Conservation (phyloP, 2,888 invertebrate genomes). For the Chydorus sphaericus region DNA sequence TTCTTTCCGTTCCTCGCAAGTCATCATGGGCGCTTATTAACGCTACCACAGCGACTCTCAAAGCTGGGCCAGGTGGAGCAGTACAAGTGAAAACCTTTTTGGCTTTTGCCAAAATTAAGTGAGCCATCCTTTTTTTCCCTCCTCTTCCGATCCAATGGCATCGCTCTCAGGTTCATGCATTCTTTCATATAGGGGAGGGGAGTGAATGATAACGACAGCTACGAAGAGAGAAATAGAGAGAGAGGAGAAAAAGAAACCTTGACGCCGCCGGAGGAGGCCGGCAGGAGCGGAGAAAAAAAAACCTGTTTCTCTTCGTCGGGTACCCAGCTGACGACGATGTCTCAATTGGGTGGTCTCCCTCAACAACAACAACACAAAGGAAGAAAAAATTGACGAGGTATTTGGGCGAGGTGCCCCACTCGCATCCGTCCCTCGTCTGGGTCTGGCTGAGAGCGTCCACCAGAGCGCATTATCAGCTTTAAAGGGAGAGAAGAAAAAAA, state of each 20-base stretch:
- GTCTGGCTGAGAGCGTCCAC: too few species aligned
- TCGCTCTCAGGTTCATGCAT: not conserved
- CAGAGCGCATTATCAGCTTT: too few species aligned
- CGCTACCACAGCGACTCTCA: too few species aligned
- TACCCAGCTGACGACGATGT: slow-evolving; percentile 7
- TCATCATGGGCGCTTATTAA: too few species aligned
- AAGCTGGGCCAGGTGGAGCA: too few species aligned
- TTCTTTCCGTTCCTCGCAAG: too few species aligned
- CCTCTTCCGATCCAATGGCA: not conserved
- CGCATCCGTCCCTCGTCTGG: too few species aligned
- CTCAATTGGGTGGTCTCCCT: slow-evolving; percentile 12
- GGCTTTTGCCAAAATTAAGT: not conserved
- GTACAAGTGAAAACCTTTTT: too few species aligned
- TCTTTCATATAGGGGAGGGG: too few species aligned
- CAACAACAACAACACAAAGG: not conserved
- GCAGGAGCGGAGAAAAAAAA: not conserved
- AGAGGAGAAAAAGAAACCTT: not conserved
- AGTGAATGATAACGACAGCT: not conserved
- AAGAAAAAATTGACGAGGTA: not conserved
- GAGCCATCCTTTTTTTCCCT: not conserved
- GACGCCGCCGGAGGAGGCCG: not conserved
- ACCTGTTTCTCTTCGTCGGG: not conserved
- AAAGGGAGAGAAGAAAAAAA: not conserved
- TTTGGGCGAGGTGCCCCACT: too few species aligned
- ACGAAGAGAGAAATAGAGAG: not conserved